These are phyloP conservation scores for Nyctibius bracteatus DNA, from an alignment of 2,113 vertebrate species.

Conservation along the genomic window DNA sequence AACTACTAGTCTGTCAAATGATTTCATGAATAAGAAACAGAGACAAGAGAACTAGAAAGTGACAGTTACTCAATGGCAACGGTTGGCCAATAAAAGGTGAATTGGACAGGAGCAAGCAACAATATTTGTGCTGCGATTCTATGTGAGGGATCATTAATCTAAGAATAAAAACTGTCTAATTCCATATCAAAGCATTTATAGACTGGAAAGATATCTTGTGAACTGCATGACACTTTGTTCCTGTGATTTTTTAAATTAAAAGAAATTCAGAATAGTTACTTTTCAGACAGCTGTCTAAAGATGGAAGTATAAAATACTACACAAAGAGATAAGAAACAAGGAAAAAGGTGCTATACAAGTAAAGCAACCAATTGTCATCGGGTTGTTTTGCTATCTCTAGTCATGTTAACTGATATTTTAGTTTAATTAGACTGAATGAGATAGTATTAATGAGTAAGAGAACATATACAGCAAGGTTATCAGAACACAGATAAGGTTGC, in stretches of 20 bases:
- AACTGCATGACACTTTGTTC: background rate
- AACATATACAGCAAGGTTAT: background rate
- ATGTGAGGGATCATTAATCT: background rate
- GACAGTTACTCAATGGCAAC: background rate
- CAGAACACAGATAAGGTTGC: background rate
- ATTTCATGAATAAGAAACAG: background rate
- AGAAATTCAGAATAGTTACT: background rate
- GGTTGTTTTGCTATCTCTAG: background rate
- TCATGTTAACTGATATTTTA: background rate
- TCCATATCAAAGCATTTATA: background rate
- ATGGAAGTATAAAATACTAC: background rate
- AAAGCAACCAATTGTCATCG: background rate
- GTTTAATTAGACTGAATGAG: background rate
- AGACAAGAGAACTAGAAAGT: background rate
- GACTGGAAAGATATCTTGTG: background rate
- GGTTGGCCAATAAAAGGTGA: fast-evolving
- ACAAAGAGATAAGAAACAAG: background rate
- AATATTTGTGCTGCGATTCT: background rate
- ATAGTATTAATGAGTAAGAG: background rate
- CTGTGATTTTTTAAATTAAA: background rate
- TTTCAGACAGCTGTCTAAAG: background rate
- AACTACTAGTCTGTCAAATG: background rate
- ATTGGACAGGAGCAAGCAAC: background rate
- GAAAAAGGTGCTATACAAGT: background rate
- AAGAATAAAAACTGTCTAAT: background rate